Conservation (phyloP, 2,888 invertebrate species). For the Malthinus seriepunctatus region DNA sequence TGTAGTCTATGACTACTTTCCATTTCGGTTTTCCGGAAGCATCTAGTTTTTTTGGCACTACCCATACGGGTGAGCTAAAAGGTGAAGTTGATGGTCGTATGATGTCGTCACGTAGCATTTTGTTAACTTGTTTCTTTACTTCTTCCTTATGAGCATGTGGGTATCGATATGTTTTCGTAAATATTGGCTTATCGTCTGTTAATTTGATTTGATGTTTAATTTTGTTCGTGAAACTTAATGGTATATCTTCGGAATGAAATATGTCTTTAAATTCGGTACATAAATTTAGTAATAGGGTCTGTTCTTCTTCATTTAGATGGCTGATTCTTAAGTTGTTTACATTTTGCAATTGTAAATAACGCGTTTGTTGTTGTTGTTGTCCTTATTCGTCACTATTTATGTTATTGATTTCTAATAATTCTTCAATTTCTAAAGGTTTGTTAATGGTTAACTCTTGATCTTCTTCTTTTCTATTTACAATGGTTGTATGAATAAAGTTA, state of each 20-base stretch:
- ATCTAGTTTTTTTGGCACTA: slow-evolving; percentile 10
- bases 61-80: neutral
- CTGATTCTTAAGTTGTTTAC: too few relatives aligned
- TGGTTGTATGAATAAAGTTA: too few relatives aligned
- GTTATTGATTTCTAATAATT: too few relatives aligned
- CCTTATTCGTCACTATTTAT: too few relatives aligned
- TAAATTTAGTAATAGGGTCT: neutral
- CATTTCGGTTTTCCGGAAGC: slow-evolving; percentile 6
- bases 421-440: too few relatives aligned
- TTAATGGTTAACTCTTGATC: too few relatives aligned
- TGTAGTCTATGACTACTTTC: slow-evolving; percentile 5
- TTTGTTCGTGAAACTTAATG: neutral
- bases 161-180: neutral
- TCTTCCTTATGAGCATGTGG: neutral
- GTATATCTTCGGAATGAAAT: neutral
- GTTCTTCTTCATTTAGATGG: too few relatives aligned
- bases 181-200: neutral
- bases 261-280: neutral
- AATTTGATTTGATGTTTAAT: neutral
- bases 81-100: neutral
- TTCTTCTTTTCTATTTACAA: too few relatives aligned
- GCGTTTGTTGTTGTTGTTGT: too few relatives aligned
- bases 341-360: too few relatives aligned
- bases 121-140: neutral
- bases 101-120: neutral